Conservation (phyloP, 2,797 vertebrate genomes). For the Sardinella longiceps region DNA sequence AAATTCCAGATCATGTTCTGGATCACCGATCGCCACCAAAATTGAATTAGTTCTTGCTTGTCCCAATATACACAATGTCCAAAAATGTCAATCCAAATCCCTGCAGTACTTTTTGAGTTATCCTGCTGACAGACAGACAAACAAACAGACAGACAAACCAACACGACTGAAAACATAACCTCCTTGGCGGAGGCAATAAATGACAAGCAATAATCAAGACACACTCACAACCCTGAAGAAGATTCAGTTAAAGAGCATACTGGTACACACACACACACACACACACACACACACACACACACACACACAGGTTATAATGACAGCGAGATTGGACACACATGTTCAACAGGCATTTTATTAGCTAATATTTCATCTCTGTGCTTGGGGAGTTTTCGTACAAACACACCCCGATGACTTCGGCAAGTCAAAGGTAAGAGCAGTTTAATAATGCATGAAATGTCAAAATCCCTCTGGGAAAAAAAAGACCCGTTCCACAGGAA, state of each 20-base stretch:
- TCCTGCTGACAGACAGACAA: no score
- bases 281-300: neutral
- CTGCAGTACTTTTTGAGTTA: no score
- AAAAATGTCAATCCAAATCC: no score
- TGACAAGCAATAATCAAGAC: neutral
- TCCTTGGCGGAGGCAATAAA: no score
- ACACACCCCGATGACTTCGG: conserved; percentile 47
- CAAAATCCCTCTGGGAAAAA: conserved; percentile 57
- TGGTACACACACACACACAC: neutral
- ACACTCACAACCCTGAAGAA: neutral
- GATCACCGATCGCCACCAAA: no score
- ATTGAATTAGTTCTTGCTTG: no score
- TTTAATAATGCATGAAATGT: conserved; percentile 63
- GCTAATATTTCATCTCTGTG: neutral
- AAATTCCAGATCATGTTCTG: no score
- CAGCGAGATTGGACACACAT: neutral
- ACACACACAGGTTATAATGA: neutral
- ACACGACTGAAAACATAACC: no score
- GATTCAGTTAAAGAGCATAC: neutral
- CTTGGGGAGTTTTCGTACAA: conserved; percentile 35
- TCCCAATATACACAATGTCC: no score
- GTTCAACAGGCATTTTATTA: neutral
- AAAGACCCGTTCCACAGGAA: conserved; percentile 50
- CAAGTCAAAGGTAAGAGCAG: conserved; percentile 46
- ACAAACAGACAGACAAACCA: no score